phyloP scores from a whole-genome alignment of 1,140 invertebrate genomes.

The Heliothis subflexa region DNA sequence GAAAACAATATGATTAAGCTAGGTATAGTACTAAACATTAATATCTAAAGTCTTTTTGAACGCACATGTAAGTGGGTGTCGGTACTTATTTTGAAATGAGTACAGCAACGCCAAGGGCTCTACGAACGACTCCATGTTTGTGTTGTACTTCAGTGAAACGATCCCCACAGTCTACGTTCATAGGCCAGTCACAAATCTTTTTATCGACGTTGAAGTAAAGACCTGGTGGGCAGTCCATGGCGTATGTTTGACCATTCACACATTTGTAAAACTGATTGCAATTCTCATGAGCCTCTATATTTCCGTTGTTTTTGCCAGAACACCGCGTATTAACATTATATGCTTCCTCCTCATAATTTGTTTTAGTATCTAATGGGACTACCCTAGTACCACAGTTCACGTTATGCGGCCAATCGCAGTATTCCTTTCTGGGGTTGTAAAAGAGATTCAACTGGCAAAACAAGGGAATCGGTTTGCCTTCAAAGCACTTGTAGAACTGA shows the following conservation, averaged over 20 bases:
- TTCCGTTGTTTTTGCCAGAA: background rate
- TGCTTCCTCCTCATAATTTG: background rate
- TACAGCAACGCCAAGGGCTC: background rate
- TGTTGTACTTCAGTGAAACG: constrained; percentile 11
- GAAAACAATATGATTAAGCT: no score
- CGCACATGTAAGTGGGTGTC: no score
- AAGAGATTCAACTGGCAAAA: constrained; percentile 25
- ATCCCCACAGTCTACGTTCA: constrained; percentile 27
- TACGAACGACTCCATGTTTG: background rate
- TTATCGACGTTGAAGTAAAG: constrained; percentile 9
- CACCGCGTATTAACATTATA: background rate
- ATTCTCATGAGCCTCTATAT: constrained; percentile 31
- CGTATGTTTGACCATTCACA: background rate
- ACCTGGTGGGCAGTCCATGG: constrained; percentile 13
- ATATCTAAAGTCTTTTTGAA: no score
- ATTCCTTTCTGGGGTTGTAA: constrained; percentile 39
- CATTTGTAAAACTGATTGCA: constrained; percentile 47
- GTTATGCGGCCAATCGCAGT: constrained; percentile 80
- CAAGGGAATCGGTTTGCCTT: constrained; percentile 6
- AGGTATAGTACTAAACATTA: background rate
- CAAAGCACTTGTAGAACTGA: constrained; percentile 45
- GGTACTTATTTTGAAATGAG: background rate
- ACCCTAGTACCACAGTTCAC: constrained; percentile 68
- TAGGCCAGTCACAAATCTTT: constrained; percentile 45
- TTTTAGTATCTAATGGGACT: background rate